phyloP scores from a whole-genome alignment of 2,888 invertebrate species.

The Auanema freiburgensis region DNA sequence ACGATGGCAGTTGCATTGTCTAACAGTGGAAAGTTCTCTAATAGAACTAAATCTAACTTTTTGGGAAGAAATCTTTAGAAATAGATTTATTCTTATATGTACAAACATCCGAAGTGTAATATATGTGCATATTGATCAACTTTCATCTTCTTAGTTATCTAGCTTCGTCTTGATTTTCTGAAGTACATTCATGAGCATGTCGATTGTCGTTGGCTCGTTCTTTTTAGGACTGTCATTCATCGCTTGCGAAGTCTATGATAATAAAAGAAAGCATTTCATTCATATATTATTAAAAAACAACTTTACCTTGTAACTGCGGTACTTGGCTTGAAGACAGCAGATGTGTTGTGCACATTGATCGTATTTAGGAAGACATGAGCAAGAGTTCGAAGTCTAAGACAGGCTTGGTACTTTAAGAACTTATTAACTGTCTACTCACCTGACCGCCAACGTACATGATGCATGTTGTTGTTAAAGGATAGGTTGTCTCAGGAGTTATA shows the following conservation, averaged over 20 bases:
- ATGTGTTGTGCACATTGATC: conserved; percentile 53
- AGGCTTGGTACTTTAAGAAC: too few relatives aligned
- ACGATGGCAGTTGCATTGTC: too few relatives aligned
- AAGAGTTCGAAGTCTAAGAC: conserved; percentile 15
- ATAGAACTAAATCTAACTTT: too few relatives aligned
- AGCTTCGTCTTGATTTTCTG: conserved; percentile 48
- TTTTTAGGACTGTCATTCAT: conserved; percentile 20
- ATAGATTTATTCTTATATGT: conserved; percentile 2
- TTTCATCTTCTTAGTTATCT: conserved; percentile 10
- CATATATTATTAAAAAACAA: not conserved
- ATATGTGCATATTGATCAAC: not conserved
- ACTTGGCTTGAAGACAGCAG: conserved; percentile 48
- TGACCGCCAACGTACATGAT: conserved; percentile 34
- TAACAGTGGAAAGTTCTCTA: too few relatives aligned
- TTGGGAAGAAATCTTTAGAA: too few relatives aligned
- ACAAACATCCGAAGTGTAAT: not conserved
- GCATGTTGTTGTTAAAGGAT: conserved; percentile 52
- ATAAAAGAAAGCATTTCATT: conserved; percentile 7
- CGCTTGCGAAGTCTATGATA: not conserved
- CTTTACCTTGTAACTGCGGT: conserved; percentile 42
- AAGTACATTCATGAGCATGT: conserved; percentile 51
- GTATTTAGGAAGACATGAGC: conserved; percentile 50
- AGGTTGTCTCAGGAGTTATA: conserved; percentile 4
- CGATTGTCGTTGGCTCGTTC: conserved; percentile 42
- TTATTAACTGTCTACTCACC: not conserved